Percentiles rank a stretch among this genome's conserved stretches.
phyloP scores from a whole-genome alignment of 2,888 invertebrate genomes.

The Congeria kusceri region DNA sequence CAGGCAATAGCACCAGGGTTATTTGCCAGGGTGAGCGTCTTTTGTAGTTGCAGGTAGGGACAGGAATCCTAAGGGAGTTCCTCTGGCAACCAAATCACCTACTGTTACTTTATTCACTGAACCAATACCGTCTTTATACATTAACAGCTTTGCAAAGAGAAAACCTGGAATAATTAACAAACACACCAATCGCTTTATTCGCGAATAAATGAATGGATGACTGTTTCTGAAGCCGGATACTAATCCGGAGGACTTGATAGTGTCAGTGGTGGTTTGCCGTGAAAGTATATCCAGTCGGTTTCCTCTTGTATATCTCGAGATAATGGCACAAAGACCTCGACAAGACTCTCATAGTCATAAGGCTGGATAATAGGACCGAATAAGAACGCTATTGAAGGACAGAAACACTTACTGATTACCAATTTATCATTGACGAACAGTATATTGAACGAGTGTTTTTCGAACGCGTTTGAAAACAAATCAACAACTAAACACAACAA shows the following conservation, averaged over 20 bases:
- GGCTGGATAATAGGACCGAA: neutral
- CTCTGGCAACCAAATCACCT: constrained; percentile 7
- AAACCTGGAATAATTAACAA: constrained; percentile 17
- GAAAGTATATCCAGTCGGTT: constrained; percentile 31
- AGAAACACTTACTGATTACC: no score
- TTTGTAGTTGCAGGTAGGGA: constrained; percentile 5
- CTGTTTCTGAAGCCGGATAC: neutral
- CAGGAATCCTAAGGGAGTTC: constrained; percentile 30
- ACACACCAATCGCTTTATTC: constrained; percentile 24
- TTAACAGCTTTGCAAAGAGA: constrained; percentile 13
- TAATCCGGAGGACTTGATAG: constrained; percentile 22
- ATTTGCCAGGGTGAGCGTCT: constrained; percentile 3
- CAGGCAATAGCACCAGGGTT: constrained; percentile 24
- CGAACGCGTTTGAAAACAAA: no score
- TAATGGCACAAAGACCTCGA: neutral
- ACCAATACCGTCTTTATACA: constrained; percentile 16
- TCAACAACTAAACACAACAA: no score
- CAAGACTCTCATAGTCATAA: neutral
- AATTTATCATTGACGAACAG: no score
- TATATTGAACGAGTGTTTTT: no score
- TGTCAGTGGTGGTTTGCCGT: constrained; percentile 23
- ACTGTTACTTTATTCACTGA: constrained; percentile 22
- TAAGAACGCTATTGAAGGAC: no score
- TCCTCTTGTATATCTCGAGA: neutral
- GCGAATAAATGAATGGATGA: constrained; percentile 2